Percentiles rank a stretch among this genome's conserved stretches.
Conservation (phyloP, 2,113 vertebrate species). For the Zosterops lateralis region DNA sequence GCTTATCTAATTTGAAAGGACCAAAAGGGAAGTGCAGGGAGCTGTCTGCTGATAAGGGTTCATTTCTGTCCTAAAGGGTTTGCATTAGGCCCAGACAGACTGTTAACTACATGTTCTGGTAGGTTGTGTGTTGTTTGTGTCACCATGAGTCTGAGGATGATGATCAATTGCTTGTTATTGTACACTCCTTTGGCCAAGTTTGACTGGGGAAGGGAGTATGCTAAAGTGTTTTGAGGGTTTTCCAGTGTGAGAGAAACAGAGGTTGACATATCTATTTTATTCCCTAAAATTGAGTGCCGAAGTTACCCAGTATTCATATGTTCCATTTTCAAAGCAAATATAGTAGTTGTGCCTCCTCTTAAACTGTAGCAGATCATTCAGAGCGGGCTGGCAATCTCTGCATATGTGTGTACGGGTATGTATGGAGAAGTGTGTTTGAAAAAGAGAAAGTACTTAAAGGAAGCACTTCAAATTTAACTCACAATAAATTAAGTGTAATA, state of each 20-base stretch:
- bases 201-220: not conserved
- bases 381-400: not conserved
- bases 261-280: not conserved
- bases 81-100: not conserved
- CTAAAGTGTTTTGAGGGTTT: not conserved
- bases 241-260: not conserved
- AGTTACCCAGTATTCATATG: not conserved
- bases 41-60: not conserved
- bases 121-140: not conserved
- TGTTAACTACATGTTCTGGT: not conserved
- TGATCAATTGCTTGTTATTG: not conserved
- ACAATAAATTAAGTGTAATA: not conserved
- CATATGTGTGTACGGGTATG: not conserved
- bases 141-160: fast-evolving
- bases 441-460: not conserved
- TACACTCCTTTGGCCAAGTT: not conserved
- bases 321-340: not conserved
- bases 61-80: not conserved
- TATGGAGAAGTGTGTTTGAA: not conserved
- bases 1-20: not conserved
- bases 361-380: not conserved
- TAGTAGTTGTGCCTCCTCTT: not conserved
- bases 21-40: not conserved
- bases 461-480: not conserved
- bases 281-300: not conserved